Conservation (phyloP, 2,113 vertebrate species). For the Eclectus roratus region DNA sequence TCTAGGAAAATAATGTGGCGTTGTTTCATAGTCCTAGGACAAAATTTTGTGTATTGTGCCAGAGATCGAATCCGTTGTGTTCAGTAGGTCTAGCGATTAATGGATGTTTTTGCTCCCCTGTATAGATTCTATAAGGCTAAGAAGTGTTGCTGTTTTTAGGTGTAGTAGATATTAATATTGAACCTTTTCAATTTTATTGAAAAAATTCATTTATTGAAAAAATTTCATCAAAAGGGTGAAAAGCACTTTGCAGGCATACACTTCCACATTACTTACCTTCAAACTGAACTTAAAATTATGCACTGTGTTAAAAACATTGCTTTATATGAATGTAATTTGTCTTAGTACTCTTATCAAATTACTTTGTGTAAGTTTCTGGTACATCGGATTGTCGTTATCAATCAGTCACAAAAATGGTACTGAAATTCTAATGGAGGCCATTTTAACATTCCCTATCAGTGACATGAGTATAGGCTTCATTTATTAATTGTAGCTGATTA, state of each 20-base stretch:
- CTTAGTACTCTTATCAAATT: neutral
- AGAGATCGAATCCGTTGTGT: neutral
- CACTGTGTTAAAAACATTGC: neutral
- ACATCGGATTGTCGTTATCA: neutral
- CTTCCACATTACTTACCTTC: neutral
- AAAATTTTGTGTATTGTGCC: neutral
- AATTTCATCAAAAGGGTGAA: neutral
- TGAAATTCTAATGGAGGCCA: constrained; percentile 28
- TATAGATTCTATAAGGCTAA: neutral
- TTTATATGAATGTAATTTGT: neutral
- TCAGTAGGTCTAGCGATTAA: neutral
- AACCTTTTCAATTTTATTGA: neutral
- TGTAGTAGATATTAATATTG: neutral
- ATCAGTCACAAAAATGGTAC: neutral
- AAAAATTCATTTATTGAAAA: no score
- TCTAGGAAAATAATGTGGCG: neutral
- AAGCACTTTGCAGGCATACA: neutral
- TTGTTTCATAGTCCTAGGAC: neutral
- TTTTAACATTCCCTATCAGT: constrained; percentile 53
- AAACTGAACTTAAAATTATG: neutral
- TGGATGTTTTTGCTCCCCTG: neutral
- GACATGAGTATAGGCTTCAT: constrained; percentile 58
- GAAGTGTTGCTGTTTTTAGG: neutral
- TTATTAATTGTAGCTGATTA: constrained; percentile 79
- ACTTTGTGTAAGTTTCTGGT: neutral